Percentiles rank a stretch among this genome's conserved stretches.
These are phyloP conservation scores for Odocoileus hemionus DNA, from an alignment of 2,113 vertebrate genomes.

Conservation along the genomic window DNA sequence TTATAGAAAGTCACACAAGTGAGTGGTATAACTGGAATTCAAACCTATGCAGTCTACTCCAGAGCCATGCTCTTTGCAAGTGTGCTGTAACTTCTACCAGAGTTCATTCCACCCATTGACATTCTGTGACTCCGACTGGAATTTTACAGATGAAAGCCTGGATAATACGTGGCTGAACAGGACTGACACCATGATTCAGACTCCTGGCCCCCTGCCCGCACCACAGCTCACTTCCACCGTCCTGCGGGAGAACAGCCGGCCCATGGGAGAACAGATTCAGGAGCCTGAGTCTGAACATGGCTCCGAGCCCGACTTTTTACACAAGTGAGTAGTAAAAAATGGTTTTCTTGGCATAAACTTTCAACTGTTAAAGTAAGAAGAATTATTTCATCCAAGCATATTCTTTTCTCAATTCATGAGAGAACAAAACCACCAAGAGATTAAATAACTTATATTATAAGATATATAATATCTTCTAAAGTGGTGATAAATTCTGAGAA, in stretches of 20 bases:
- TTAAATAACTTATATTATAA: neutral
- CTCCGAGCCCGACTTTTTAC: constrained; percentile 96
- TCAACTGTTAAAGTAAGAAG: constrained; percentile 2
- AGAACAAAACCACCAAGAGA: neutral
- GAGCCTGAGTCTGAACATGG: constrained; percentile 97
- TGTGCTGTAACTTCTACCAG: neutral
- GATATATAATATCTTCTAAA: neutral
- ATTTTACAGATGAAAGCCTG: constrained; percentile 90
- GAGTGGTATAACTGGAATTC: neutral
- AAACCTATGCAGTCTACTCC: neutral
- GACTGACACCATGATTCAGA: constrained; percentile 92
- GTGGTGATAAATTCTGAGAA: neutral
- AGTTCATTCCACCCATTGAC: neutral
- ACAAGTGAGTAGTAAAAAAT: constrained; percentile 88
- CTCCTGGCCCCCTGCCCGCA: constrained; percentile 90
- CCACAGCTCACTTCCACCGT: constrained; percentile 98
- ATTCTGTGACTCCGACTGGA: constrained; percentile 19
- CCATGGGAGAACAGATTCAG: constrained; percentile 92
- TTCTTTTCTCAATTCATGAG: neutral
- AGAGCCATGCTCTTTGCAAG: neutral
- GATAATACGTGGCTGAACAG: constrained; percentile 96
- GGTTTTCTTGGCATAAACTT: neutral
- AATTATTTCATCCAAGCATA: neutral
- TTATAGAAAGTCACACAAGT: neutral
- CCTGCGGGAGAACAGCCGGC: constrained; percentile 92